Evolutionary conservation across 1,140 invertebrate genomes (phyloP).

Genomic region (Zaprionus nigranus): DNA sequence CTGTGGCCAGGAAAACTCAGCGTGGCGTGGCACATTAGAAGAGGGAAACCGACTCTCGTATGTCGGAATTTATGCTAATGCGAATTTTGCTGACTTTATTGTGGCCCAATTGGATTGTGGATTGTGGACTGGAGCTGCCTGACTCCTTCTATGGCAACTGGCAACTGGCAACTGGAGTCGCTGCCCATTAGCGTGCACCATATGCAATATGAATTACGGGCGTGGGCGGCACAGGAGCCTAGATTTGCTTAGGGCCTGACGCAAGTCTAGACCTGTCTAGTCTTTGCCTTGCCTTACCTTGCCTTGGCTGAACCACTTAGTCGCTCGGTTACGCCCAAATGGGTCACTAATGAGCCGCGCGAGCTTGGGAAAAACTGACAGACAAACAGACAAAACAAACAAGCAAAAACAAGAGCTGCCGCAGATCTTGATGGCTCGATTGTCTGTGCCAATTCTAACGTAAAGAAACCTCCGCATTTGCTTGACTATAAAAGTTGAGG

Average conservation of each 20-base stretch:
- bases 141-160: background rate
- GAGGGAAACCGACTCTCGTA: background rate
- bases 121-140: background rate
- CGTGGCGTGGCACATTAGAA: constrained; percentile 41
- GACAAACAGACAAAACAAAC: constrained; percentile 14
- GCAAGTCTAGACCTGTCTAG: constrained; percentile 4
- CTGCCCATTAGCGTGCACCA: background rate
- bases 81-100: constrained; percentile 41
- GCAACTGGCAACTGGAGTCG: background rate
- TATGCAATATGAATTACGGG: constrained; percentile 22
- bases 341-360: constrained; percentile 74
- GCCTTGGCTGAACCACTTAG: constrained; percentile 59
- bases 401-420: background rate
- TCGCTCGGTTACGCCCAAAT: constrained; percentile 76
- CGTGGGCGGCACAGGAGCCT: constrained; percentile 24
- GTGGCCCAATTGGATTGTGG: constrained; percentile 13
- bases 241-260: constrained; percentile 11
- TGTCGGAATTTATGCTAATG: constrained; percentile 62
- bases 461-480: constrained; percentile 58
- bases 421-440: constrained; percentile 71
- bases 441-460: constrained; percentile 83
- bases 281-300: constrained; percentile 65
- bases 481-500: constrained; percentile 61
- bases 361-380: constrained; percentile 56
- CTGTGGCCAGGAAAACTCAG: constrained; percentile 46